Percentiles rank a stretch among this genome's conserved stretches.
phyloP scores from a whole-genome alignment of 2,888 invertebrate genomes.

The Holacanthella duospinosa region DNA sequence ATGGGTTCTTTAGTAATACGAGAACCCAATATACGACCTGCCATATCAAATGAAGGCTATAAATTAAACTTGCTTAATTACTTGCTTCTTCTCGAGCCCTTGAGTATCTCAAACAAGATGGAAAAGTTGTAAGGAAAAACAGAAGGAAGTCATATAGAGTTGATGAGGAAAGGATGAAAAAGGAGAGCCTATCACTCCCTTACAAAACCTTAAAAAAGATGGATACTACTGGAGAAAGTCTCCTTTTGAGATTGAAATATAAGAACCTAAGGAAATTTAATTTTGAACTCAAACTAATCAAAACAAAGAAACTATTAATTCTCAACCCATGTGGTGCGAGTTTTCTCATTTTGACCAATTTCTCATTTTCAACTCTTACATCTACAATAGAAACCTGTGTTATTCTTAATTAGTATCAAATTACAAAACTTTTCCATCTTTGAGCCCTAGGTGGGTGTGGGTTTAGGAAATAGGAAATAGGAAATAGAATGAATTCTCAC shows the following conservation, averaged over 20 bases:
- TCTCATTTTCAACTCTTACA: too few species aligned
- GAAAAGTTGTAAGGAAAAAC: neutral
- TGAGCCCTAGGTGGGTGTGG: too few species aligned
- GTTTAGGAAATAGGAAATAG: too few species aligned
- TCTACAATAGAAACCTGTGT: too few species aligned
- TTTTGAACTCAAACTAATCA: neutral
- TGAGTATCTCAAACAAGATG: neutral
- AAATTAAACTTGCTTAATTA: slow-evolving; percentile 28
- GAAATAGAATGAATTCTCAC: too few species aligned
- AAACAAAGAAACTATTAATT: slow-evolving; percentile 2
- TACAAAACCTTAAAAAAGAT: neutral
- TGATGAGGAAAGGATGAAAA: neutral
- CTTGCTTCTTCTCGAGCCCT: slow-evolving; percentile 1
- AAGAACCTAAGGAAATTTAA: neutral
- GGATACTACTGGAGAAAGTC: neutral
- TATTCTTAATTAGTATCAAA: too few species aligned
- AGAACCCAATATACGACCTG: slow-evolving; percentile 1
- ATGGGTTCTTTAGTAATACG: neutral
- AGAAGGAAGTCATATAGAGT: neutral
- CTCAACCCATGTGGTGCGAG: neutral
- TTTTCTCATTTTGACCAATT: too few species aligned
- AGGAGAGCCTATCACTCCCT: neutral
- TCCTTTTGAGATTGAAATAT: neutral
- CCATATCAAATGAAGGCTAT: slow-evolving; percentile 21
- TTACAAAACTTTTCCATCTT: too few species aligned